Base-by-base conservation (phyloP, 2,113 vertebrate species). In the Bos indicus region DNA sequence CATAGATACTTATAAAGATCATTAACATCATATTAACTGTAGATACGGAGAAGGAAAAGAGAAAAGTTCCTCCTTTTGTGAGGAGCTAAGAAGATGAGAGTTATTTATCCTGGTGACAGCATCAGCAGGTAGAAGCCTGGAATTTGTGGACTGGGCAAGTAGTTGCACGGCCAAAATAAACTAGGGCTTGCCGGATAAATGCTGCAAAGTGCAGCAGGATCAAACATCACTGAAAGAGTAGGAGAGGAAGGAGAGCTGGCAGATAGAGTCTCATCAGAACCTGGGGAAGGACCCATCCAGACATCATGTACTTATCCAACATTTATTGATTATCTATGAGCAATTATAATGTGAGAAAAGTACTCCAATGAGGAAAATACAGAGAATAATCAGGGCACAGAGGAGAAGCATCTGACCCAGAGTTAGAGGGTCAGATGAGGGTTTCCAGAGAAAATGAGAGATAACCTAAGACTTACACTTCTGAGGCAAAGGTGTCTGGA, bases 1-100 rank as follows among this genome's bases (percentile, higher is more conserved):
- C 40, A 6, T 0, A 81, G 64, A 10, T 25, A 26, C n/a, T 36
- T 6, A 4, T 0, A 59, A 26, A 19, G 12, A 3, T 43, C 28
- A 43, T 23, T 43, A 67, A 33, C 13, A 28, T 57, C 33, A 1
- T 30, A 56, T 7, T 71, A 26, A 23, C 83, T 92, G 82, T 40
- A 48, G 74, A 93, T 78, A 74, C 0, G 30, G 17, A 88, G 46
- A 48, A 91, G 89, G 64, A 93, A 81, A 83, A 93, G n/a, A 82
- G 7, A 36, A 85, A 78, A 86, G 74, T 17, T 43, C 71, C 40
- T 77, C 71, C 23, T 43, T 43, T 26, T 14, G 46, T 30, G 51
- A 81, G 36, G 33, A 57, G 25, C n/a, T 93, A 59, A 36, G 28
- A 88, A 94, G 78, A 71, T 48, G 14, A 74, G 40, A 87, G 25